These are phyloP conservation scores for Hystrix brachyura DNA, from an alignment of 2,113 vertebrate species.

Conservation along the genomic window DNA sequence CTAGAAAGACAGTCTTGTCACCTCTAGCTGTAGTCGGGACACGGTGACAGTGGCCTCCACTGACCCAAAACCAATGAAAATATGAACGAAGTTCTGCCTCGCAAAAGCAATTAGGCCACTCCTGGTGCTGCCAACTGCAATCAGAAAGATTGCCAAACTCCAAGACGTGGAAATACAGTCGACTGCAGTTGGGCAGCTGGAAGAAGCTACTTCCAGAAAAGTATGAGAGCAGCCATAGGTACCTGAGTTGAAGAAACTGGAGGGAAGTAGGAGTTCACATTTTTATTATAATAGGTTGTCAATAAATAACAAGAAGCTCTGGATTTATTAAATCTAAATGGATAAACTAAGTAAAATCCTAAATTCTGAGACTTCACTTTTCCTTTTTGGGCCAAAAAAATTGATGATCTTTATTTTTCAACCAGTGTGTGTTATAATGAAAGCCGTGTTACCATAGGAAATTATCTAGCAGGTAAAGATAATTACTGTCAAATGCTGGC, in stretches of 20 bases:
- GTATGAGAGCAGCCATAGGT: not conserved
- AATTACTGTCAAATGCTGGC: not conserved
- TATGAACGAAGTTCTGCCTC: not conserved
- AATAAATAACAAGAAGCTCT: slow-evolving; percentile 10
- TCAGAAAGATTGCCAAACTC: not conserved
- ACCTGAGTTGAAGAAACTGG: not conserved
- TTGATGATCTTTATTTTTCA: slow-evolving; percentile 30
- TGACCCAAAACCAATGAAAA: not conserved
- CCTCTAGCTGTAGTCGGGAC: not conserved
- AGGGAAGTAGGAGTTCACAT: not conserved
- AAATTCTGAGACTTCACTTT: not conserved
- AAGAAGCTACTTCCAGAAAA: not conserved
- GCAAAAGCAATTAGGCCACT: not conserved
- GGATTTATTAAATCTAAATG: not conserved
- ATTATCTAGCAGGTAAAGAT: not conserved
- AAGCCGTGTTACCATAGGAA: not conserved
- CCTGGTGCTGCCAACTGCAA: not conserved
- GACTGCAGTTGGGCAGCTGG: not conserved
- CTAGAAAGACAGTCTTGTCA: slow-evolving; percentile 1
- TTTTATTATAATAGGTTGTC: not conserved
- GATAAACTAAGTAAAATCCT: not conserved
- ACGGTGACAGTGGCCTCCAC: not conserved
- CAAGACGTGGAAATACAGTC: not conserved
- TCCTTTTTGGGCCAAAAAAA: not conserved
- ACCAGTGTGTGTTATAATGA: not conserved